Evolutionary conservation across 2,888 invertebrate species (phyloP).

Genomic region (Bugula neritina): DNA sequence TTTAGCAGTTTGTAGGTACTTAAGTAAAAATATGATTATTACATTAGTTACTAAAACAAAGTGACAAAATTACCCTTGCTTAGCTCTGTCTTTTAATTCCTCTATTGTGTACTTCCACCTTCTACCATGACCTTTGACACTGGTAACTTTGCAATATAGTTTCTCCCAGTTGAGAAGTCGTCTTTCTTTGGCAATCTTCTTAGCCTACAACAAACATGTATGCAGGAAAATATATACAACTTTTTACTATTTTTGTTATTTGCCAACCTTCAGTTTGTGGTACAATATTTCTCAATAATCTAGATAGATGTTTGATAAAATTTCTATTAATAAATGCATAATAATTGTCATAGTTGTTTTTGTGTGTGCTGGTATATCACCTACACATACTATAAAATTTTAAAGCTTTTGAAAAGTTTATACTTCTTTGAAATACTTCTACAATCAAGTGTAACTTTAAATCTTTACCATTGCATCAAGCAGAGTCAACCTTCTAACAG

Average conservation of each 20-base stretch:
- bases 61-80: constrained; percentile 43
- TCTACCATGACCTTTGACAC: constrained; percentile 48
- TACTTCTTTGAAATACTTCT: too few relatives aligned
- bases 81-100: constrained; percentile 49
- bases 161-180: constrained; percentile 53
- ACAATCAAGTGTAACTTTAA: too few relatives aligned
- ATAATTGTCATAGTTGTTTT: too few relatives aligned
- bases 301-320: too few relatives aligned
- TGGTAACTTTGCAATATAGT: constrained; percentile 47
- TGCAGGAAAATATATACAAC: background rate
- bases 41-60: background rate
- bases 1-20: background rate
- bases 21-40: background rate
- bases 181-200: constrained; percentile 46
- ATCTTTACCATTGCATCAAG: constrained; percentile 41
- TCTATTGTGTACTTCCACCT: constrained; percentile 53
- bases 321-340: too few relatives aligned
- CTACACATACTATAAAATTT: too few relatives aligned
- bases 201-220: constrained; percentile 38
- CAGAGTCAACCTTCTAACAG: constrained; percentile 49
- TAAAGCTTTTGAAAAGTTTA: too few relatives aligned
- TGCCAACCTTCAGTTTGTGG: too few relatives aligned
- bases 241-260: too few relatives aligned
- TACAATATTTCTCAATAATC: too few relatives aligned
- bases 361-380: too few relatives aligned